Base-by-base conservation (phyloP, 2,888 invertebrate genomes). In the Sylvicola fuscatus region DNA sequence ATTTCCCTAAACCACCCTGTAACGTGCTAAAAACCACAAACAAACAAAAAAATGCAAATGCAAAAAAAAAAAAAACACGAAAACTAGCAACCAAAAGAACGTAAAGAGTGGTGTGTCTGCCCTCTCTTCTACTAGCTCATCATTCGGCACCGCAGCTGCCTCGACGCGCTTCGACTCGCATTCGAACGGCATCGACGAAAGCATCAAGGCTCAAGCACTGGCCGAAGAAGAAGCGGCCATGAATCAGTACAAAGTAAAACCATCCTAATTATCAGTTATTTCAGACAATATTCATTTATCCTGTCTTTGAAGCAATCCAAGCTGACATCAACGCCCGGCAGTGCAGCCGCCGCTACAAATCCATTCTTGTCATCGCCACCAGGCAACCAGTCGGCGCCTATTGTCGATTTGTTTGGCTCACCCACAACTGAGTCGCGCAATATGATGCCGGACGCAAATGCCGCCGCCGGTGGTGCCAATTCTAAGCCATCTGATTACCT, bases 191-290 rank as follows among this genome's bases (percentile, higher is more conserved):
- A 78, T 89, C 40, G 87, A 87, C 51, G 92, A 92, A 52, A 73
- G 73, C 37, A 65, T 90, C 39, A 75, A 78, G 51, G 75, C 81
- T 48, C 81, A 86, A 56, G 84, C 79, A 28, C 61, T 98, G 40
- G 93, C 93, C 17, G 93, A 97, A 53, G 97, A 98, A 56, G 92
- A 93, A 56, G 89, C 89, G 16, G 84, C 84, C 37, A 79, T 97
- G 71, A 90, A 84, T 60, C 84, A 87, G 60, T 84, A 90, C 57
- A 93, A 92, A 77, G 93, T 87, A 56, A 48, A 27, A 11, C 26
- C 21, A 11, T 29, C 10, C 14, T n/a, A 17, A 3, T 30, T 3
- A 30, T 37, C 26, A 14, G 34, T 34, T 28, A 7, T 27, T 35
- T 11, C 29, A 27, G 11, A 1, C 13, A 34, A 32, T 32, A 27